Conservation (phyloP, 1,140 invertebrate species). For the Eupeodes corollae region DNA sequence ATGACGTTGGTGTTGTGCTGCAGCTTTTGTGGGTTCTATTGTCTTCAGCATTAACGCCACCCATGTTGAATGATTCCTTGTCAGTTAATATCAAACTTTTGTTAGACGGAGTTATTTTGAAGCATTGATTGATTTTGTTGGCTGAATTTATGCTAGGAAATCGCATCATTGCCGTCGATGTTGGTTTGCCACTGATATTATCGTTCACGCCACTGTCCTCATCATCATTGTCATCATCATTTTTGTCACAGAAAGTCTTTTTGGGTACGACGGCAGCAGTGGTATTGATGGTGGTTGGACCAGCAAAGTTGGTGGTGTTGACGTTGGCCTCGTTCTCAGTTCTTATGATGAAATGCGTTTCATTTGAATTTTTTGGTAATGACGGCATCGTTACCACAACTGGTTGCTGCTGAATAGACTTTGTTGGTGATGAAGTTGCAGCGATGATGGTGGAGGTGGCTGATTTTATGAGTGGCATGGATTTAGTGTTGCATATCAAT, state of each 20-base stretch:
- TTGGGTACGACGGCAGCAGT: not conserved
- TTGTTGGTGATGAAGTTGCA: not conserved
- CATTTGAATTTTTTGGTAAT: not conserved
- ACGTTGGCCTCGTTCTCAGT: constrained; percentile 9
- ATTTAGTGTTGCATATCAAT: constrained; percentile 39
- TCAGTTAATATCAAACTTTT: too few species aligned
- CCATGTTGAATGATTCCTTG: too few species aligned
- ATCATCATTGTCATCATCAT: not conserved
- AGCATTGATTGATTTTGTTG: too few species aligned
- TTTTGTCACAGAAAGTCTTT: not conserved
- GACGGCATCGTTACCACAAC: not conserved
- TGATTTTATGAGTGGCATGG: constrained; percentile 36
- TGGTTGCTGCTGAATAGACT: not conserved
- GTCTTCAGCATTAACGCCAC: constrained; percentile 5
- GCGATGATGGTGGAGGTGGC: constrained; percentile 12
- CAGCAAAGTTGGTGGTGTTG: constrained; percentile 7
- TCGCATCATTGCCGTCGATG: constrained; percentile 6
- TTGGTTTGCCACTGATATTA: not conserved
- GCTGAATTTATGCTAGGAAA: too few species aligned
- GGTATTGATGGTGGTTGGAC: constrained; percentile 10
- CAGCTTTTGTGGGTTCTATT: not conserved
- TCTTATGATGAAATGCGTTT: not conserved
- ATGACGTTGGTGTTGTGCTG: not conserved
- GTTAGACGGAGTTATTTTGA: too few species aligned
- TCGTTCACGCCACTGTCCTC: not conserved